phyloP scores from a whole-genome alignment of 2,797 vertebrate species.

The Halcyon chelicuti region DNA sequence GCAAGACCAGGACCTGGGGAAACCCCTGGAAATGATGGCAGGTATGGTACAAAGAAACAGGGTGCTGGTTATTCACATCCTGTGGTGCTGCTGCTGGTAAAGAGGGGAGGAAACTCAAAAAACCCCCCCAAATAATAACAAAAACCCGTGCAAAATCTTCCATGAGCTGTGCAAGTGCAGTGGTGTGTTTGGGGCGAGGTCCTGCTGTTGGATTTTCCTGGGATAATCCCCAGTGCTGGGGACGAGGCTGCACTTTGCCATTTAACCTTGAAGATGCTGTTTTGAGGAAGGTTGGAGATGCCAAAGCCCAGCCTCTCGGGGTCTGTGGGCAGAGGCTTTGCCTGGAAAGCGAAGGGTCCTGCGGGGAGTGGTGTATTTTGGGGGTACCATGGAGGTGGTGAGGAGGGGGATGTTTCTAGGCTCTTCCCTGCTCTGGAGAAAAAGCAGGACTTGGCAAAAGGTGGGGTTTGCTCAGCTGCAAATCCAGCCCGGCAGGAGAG shows the following conservation, averaged over 20 bases:
- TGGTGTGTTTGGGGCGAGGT: accelerated
- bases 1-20: not conserved
- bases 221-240: not conserved
- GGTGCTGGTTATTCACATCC: accelerated
- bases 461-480: not conserved
- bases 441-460: not conserved
- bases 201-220: accelerated
- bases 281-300: not conserved
- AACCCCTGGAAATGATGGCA: not conserved
- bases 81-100: not conserved
- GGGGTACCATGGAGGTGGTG: accelerated
- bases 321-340: not conserved
- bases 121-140: too few relatives aligned
- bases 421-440: not conserved
- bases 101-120: not conserved
- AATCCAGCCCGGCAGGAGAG: not conserved
- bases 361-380: accelerated
- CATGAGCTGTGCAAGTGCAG: too few relatives aligned
- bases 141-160: not conserved
- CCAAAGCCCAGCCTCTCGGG: accelerated
- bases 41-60: accelerated
- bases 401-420: accelerated
- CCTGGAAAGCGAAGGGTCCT: not conserved
- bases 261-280: not conserved
- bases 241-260: accelerated